These are phyloP conservation scores for Drosophila ochracea DNA, from an alignment of 2,888 invertebrate species.

Conservation along the genomic window DNA sequence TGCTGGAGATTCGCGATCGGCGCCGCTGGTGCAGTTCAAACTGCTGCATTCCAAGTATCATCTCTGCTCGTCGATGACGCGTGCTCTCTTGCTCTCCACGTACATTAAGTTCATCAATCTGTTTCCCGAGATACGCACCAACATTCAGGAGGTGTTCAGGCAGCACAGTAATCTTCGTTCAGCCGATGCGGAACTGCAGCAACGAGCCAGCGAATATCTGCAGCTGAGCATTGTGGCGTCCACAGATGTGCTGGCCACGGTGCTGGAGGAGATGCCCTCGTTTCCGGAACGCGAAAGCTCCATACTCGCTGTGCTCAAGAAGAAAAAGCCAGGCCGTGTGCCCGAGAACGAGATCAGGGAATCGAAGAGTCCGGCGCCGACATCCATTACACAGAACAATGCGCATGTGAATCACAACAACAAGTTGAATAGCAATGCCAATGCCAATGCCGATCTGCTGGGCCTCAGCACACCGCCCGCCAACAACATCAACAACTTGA, in stretches of 20 bases:
- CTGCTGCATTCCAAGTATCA: slow-evolving; percentile 99
- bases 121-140: slow-evolving; percentile 98
- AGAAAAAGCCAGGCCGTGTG: slow-evolving; percentile 98
- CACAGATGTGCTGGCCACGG: slow-evolving; percentile 98
- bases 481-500: slow-evolving; percentile 87
- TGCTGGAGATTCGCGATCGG: slow-evolving; percentile 98
- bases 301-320: slow-evolving; percentile 98
- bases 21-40: slow-evolving; percentile 98
- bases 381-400: slow-evolving; percentile 84
- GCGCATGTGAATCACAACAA: slow-evolving; percentile 85
- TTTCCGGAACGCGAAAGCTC: slow-evolving; percentile 99
- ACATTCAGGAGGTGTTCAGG: slow-evolving; percentile 97
- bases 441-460: slow-evolving; percentile 92
- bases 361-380: slow-evolving; percentile 90
- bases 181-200: slow-evolving; percentile 99
- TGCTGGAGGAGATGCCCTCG: slow-evolving; percentile 99
- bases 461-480: slow-evolving; percentile 96
- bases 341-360: slow-evolving; percentile 95
- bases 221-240: slow-evolving; percentile 98
- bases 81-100: slow-evolving; percentile 97
- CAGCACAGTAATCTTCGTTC: slow-evolving; percentile 98
- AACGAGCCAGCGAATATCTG: slow-evolving; percentile 98
- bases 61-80: slow-evolving; percentile 97
- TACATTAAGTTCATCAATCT: slow-evolving; percentile 99
- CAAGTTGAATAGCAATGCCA: slow-evolving; percentile 86